Conservation (phyloP, 2,888 invertebrate species). For the Drosophila mercatorum region DNA sequence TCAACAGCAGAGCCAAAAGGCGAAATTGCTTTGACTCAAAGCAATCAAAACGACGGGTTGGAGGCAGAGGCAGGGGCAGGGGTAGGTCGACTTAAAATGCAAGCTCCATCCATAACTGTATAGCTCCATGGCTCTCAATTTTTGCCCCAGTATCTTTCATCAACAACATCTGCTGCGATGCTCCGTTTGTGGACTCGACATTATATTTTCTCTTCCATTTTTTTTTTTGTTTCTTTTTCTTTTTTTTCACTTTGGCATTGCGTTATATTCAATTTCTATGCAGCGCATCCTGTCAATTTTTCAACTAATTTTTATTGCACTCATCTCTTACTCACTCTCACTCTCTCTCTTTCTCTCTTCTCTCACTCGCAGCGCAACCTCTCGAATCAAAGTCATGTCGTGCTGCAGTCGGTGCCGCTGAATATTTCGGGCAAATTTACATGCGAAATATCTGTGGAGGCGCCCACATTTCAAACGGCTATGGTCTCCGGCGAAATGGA, state of each 20-base stretch:
- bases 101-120: slow-evolving; percentile 27
- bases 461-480: slow-evolving; percentile 84
- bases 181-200: slow-evolving; percentile 12
- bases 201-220: not conserved
- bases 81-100: slow-evolving; percentile 53
- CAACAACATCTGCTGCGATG: slow-evolving; percentile 23
- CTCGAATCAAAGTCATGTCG: slow-evolving; percentile 85
- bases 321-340: slow-evolving; percentile 17
- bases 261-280: slow-evolving; percentile 75
- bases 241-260: slow-evolving; percentile 36
- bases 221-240: slow-evolving; percentile 6
- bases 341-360: not conserved
- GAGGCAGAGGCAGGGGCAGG: not conserved
- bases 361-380: slow-evolving; percentile 79
- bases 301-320: slow-evolving; percentile 70
- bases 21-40: slow-evolving; percentile 57
- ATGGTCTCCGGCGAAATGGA: slow-evolving; percentile 85
- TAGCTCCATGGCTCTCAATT: not conserved
- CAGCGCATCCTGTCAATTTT: slow-evolving; percentile 63
- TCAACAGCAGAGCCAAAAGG: slow-evolving; percentile 21
- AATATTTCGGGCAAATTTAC: slow-evolving; percentile 85
- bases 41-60: slow-evolving; percentile 36
- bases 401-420: slow-evolving; percentile 83
- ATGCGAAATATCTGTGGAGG: slow-evolving; percentile 85
- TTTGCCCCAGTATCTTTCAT: slow-evolving; percentile 37